A percentile compares a stretch with the other conserved stretches of the same genome.
These are phyloP conservation scores for Struthidea cinerea DNA, from an alignment of 2,113 vertebrate species.

Conservation along the genomic window DNA sequence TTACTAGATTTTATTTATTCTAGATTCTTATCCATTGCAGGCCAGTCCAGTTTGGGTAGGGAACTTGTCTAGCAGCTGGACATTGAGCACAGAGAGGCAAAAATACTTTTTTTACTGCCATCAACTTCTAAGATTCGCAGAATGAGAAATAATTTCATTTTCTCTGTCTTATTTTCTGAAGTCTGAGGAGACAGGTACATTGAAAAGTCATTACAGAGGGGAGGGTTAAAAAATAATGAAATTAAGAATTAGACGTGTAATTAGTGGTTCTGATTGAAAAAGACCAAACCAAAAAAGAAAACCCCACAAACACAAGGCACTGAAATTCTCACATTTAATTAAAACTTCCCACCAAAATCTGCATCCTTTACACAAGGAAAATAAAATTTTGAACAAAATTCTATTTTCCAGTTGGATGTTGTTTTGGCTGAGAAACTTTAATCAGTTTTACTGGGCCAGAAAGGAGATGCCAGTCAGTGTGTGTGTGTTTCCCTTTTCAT, in stretches of 20 bases:
- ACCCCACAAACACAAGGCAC: background rate
- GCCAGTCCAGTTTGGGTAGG: background rate
- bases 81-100: background rate
- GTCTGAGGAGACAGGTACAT: background rate
- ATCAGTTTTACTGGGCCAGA: background rate
- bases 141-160: background rate
- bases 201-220: background rate
- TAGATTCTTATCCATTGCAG: background rate
- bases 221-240: background rate
- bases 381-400: background rate
- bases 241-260: background rate
- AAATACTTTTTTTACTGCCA: background rate
- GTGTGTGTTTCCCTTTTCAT: background rate
- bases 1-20: background rate
- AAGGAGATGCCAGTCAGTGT: background rate
- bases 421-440: background rate
- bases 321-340: background rate
- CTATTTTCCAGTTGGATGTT: background rate
- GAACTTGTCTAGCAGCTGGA: background rate
- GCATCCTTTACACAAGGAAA: background rate
- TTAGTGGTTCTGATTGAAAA: background rate
- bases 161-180: background rate
- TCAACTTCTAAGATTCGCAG: background rate
- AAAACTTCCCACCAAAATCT: background rate
- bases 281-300: background rate